Evolutionary conservation across 2,113 vertebrate species (phyloP), one percentile per base, ranked within the genome.

Genomic region (Collichthys lucidus): DNA sequence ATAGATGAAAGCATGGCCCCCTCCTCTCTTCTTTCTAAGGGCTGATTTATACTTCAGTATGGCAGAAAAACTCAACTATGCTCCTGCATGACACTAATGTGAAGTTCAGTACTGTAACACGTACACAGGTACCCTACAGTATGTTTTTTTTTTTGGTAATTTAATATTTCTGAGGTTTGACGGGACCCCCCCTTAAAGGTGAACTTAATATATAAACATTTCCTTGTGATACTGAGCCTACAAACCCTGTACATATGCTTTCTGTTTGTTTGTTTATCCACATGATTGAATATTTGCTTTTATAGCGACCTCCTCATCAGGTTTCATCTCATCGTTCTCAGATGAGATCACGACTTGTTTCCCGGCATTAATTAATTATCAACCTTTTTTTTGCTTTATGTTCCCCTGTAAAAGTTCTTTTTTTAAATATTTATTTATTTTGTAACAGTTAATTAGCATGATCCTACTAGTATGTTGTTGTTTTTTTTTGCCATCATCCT

Each of bases 61-160:
- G 68, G 67, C 78, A 80, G 71, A 77, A 88, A 76, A 88, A 76
- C 62, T 77, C 61, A 57, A 57, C 60, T 59, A 70, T 77, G 79
- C 83, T 88, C 68, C 75, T 87, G 93, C 90, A 94, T 93, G 91
- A 89, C 82, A 89, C 79, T 71, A 76, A 86, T 78, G 52, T 89
- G 77, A 86, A 87, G 78, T 79, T 66, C 52, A 69, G 81, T 86
- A 87, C 82, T 88, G 75, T 86, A 85, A 86, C 61, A 67, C 79
- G 72, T 79, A 79, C 78, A 53, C 74, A 77, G 49, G 59, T 74
- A 82, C 65, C n/a, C 59, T 76, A 67, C 50, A 5, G n/a, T 88
- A 31, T 74, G 24, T 74, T 83, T 88, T 67, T 69, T 69, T 29
- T 82, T 78, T n/a, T 59, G 35, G 63, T 80, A 44, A 60, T 68